Conservation (phyloP, 2,797 vertebrate species). For the Lepidocolaptes lacrymiger region DNA sequence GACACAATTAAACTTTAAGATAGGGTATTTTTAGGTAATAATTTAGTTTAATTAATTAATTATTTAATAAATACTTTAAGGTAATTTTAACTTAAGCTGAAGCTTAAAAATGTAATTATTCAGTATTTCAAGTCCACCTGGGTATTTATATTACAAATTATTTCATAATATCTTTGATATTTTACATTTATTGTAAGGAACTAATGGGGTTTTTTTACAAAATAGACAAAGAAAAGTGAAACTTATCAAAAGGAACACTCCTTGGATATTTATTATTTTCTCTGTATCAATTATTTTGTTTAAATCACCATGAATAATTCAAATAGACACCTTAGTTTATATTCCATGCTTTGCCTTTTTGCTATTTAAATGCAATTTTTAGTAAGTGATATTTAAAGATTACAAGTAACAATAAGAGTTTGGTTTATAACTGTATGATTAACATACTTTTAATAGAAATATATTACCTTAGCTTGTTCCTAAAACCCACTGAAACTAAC, state of each 20-base stretch:
- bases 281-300: constrained; percentile 18
- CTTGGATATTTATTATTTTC: neutral
- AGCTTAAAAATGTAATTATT: neutral
- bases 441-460: constrained; percentile 1
- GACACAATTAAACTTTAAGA: neutral
- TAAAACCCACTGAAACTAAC: neutral
- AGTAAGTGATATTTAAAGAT: neutral
- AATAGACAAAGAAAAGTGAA: neutral
- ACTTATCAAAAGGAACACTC: neutral
- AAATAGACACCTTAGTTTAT: neutral
- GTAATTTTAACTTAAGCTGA: neutral
- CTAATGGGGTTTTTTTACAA: neutral
- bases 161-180: neutral
- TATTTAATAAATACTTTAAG: neutral
- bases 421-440: neutral
- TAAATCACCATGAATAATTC: constrained; percentile 27
- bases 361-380: neutral
- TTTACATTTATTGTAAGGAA: neutral
- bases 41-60: neutral
- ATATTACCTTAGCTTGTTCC: neutral
- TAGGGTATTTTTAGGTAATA: neutral
- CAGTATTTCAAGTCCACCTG: neutral
- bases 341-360: neutral
- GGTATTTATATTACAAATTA: neutral
- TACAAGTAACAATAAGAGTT: neutral